Conservation (phyloP, 2,888 invertebrate species). For the Nomada ferruginata region DNA sequence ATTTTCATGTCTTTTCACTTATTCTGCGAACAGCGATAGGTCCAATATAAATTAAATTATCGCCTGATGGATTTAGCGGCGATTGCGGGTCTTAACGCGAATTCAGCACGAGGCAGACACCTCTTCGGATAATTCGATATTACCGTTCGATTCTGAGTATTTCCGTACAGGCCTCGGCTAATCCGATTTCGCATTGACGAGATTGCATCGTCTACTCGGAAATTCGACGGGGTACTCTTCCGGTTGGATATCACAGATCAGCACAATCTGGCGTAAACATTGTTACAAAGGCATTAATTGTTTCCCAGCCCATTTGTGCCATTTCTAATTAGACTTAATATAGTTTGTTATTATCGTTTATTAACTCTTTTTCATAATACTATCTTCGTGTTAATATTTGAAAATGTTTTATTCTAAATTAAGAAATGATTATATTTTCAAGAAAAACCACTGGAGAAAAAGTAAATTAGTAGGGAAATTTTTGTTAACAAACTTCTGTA, state of each 20-base stretch:
- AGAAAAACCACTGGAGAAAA: no score
- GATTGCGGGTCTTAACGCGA: conserved; percentile 16
- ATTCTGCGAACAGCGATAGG: background rate
- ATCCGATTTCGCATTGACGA: conserved; percentile 54
- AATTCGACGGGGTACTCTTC: conserved; percentile 58
- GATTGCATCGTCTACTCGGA: conserved; percentile 62
- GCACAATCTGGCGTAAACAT: conserved; percentile 32
- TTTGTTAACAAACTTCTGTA: no score
- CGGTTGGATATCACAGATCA: conserved; percentile 26
- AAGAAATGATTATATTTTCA: no score
- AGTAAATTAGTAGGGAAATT: no score
- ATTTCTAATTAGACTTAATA: conserved; percentile 1
- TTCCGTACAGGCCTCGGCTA: conserved; percentile 62
- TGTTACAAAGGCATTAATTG: conserved; percentile 4
- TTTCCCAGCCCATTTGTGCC: background rate
- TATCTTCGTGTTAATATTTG: background rate
- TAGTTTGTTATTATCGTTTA: background rate
- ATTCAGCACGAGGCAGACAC: conserved; percentile 38
- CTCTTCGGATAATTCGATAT: conserved; percentile 64
- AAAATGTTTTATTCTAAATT: no score
- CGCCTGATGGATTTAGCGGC: conserved; percentile 17
- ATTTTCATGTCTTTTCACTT: background rate
- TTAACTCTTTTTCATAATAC: background rate
- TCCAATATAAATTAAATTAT: conserved; percentile 30
- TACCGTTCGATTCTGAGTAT: conserved; percentile 68